phyloP scores from a whole-genome alignment of 2,797 vertebrate species.

The Pangasius krempfi region DNA sequence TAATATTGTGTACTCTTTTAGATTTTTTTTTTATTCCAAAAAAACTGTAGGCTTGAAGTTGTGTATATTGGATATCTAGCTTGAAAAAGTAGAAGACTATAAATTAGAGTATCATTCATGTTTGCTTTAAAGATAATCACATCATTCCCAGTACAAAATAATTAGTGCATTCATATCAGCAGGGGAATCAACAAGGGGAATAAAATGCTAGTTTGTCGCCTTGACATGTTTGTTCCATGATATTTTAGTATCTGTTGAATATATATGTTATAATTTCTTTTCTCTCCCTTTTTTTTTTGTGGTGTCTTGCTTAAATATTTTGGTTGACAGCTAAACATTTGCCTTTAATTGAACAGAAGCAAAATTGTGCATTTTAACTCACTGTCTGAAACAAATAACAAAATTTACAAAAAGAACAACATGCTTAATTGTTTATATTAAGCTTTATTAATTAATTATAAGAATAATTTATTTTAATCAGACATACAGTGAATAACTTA shows the following conservation, averaged over 20 bases:
- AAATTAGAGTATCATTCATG: not conserved
- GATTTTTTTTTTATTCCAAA: too few species aligned
- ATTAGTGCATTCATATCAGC: not conserved
- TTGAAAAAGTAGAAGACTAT: not conserved
- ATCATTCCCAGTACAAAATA: not conserved
- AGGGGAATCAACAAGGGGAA: not conserved
- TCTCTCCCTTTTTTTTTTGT: not conserved
- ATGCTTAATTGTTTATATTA: too few species aligned
- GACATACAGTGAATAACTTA: not conserved
- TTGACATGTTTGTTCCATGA: not conserved
- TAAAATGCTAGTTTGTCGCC: not conserved
- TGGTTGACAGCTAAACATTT: not conserved
- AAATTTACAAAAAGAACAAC: not conserved
- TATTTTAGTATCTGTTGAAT: not conserved
- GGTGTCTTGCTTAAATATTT: not conserved
- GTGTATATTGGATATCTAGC: not conserved
- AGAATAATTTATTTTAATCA: not conserved
- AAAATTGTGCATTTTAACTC: not conserved
- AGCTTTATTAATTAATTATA: not conserved
- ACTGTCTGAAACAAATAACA: not conserved
- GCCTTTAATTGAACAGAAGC: too few species aligned
- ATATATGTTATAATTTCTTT: too few species aligned
- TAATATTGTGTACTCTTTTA: too few species aligned
- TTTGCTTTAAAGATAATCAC: not conserved
- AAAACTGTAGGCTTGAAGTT: not conserved